phyloP scores from a whole-genome alignment of 2,113 vertebrate species.

The Thamnaconus septentrionalis region DNA sequence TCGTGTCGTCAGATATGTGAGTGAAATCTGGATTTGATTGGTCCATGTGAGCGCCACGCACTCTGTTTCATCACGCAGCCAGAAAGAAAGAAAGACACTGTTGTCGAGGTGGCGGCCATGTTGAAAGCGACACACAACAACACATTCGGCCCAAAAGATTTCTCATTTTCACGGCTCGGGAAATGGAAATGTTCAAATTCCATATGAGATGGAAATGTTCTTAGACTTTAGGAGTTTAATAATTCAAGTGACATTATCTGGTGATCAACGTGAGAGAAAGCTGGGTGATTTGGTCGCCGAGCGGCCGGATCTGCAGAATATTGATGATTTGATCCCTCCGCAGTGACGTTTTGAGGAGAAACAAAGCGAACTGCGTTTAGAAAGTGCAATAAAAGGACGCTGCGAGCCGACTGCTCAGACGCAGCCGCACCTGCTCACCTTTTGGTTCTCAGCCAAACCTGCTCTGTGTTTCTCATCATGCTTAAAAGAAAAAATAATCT shows the following conservation, averaged over 20 bases:
- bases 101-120: conserved; percentile 44
- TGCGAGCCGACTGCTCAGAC: too few species aligned
- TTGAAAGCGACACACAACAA: conserved; percentile 40
- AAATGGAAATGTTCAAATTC: conserved; percentile 1
- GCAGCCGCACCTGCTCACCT: too few species aligned
- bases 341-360: neutral
- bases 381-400: conserved; percentile 31
- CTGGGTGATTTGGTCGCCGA: conserved; percentile 7
- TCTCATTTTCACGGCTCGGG: too few species aligned
- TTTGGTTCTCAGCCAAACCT: too few species aligned
- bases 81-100: conserved; percentile 5
- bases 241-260: too few species aligned
- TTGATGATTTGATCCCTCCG: neutral
- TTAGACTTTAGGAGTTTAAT: too few species aligned
- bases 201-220: conserved; percentile 20
- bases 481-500: too few species aligned
- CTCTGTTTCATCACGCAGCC: conserved; percentile 35
- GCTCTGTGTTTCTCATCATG: too few species aligned
- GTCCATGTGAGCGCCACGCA: conserved; percentile 31
- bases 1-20: conserved; percentile 41
- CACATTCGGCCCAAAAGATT: conserved; percentile 3
- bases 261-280: neutral
- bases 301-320: conserved; percentile 11
- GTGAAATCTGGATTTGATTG: conserved; percentile 53
- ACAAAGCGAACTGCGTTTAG: neutral